Evolutionary conservation across 2,888 invertebrate species (phyloP), one percentile per base, ranked within the genome.

Genomic region (Acanthosoma haemorrhoidale): DNA sequence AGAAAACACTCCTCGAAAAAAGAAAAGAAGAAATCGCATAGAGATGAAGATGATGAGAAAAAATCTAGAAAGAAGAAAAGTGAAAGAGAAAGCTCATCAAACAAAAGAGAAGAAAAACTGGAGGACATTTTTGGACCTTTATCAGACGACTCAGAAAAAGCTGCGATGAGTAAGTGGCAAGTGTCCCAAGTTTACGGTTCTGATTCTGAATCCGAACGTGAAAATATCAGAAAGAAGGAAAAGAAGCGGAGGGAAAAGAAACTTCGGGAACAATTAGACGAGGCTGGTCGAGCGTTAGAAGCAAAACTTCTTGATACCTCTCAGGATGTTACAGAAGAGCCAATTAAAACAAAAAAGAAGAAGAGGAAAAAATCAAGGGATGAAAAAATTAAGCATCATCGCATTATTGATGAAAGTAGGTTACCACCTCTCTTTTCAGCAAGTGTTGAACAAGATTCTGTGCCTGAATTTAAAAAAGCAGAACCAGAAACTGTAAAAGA

Each of bases 51-150:
- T 64, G 77, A 78, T 67, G 81, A 80, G 67, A 80, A 81, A 2
- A 81, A 82, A 58, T 77, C 79, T 43, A 79, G 80, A 29, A 80
- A 80, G 29, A 82, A 80, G 74, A 78, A 78, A 15, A 81, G 72
- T 73, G 70, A 73, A 70, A 69, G 73, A 78, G 79, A 75, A 79
- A 68, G 29, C 29, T 79, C 73, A 21, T 69, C 70, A 11, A 73
- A 70, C 32, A 86, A 88, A 76, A 86, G 89, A 72, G 90, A 89
- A 75, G 91, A 87, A 29, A 90, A 91, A 80, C 90, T 92, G 89
- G 91, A 92, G 79, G 92, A 91, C 75, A 92, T 93, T 72, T 93
- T 93, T 80, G 93, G 92, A 0, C 90, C 92, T 11, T 82, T 92
- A 72, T 92, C 93, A 1, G 93, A 91, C 77, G 90, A 87, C 74